A percentile compares a stretch with the other conserved stretches of the same genome.
Evolutionary conservation across 2,113 vertebrate species (phyloP).

Genomic region (Cyprinodon tularosa): DNA sequence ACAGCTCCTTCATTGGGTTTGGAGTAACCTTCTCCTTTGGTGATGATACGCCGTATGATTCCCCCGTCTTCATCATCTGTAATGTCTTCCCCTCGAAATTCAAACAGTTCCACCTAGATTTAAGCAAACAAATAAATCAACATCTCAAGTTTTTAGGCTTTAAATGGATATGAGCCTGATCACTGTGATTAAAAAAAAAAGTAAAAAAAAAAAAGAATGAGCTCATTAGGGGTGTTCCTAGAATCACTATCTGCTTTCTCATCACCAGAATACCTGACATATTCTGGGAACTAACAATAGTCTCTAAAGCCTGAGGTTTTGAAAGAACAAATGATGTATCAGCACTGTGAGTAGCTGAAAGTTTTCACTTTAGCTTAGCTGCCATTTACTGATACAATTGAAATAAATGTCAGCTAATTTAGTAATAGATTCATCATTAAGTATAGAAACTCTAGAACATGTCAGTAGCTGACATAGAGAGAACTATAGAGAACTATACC

Average conservation of each 20-base stretch:
- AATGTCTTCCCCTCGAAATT: constrained; percentile 93
- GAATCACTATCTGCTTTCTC: background rate
- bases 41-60: constrained; percentile 89
- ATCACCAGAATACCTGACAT: background rate
- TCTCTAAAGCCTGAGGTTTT: background rate
- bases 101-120: constrained; percentile 91
- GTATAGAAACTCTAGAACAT: too few relatives aligned
- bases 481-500: too few relatives aligned
- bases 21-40: constrained; percentile 90
- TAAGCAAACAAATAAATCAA: constrained; percentile 1
- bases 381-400: too few relatives aligned
- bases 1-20: constrained; percentile 93
- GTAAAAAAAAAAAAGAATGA: too few relatives aligned
- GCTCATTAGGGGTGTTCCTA: background rate
- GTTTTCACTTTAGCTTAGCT: too few relatives aligned
- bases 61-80: constrained; percentile 92
- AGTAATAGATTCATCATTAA: too few relatives aligned
- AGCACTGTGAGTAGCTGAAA: too few relatives aligned
- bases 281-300: background rate
- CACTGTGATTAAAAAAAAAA: too few relatives aligned
- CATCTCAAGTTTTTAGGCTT: background rate
- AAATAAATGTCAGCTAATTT: too few relatives aligned
- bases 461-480: too few relatives aligned
- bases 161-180: too few relatives aligned
- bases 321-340: background rate